Conservation (phyloP, 2,888 invertebrate species). For the Cheilosia vulpina region DNA sequence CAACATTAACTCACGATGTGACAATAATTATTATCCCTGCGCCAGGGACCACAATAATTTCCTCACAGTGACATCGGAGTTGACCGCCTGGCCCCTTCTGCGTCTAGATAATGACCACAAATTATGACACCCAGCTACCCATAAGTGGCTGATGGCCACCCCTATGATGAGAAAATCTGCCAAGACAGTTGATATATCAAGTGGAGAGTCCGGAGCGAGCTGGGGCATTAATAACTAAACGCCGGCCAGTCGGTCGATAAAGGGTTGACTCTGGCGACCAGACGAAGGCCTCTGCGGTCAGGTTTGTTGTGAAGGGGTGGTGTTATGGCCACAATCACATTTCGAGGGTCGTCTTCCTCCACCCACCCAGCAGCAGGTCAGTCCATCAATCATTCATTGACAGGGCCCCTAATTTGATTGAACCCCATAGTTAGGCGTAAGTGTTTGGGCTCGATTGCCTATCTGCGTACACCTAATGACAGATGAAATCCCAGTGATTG, state of each 20-base stretch:
- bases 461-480: slow-evolving; percentile 53
- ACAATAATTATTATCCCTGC: slow-evolving; percentile 71
- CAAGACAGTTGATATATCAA: slow-evolving; percentile 64
- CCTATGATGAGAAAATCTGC: slow-evolving; percentile 66
- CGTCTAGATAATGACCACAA: slow-evolving; percentile 70
- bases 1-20: slow-evolving; percentile 72
- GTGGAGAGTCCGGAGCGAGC: slow-evolving; percentile 36
- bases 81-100: slow-evolving; percentile 45
- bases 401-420: slow-evolving; percentile 70
- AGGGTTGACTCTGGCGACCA: slow-evolving; percentile 52
- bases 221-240: slow-evolving; percentile 59
- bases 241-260: slow-evolving; percentile 49
- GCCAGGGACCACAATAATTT: slow-evolving; percentile 66
- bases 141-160: slow-evolving; percentile 45
- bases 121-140: slow-evolving; percentile 70
- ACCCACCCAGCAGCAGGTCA: slow-evolving; percentile 9
- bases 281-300: slow-evolving; percentile 54
- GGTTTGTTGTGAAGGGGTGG: slow-evolving; percentile 42
- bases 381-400: slow-evolving; percentile 69
- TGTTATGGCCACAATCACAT: slow-evolving; percentile 37
- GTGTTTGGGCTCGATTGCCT: slow-evolving; percentile 31
- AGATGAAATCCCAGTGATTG: slow-evolving; percentile 48
- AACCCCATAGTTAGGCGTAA: slow-evolving; percentile 28
- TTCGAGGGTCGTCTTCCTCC: slow-evolving; percentile 4
- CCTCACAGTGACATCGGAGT: slow-evolving; percentile 55